Evolutionary conservation across 2,888 invertebrate species (phyloP).

Genomic region (Eristalis arbustorum): DNA sequence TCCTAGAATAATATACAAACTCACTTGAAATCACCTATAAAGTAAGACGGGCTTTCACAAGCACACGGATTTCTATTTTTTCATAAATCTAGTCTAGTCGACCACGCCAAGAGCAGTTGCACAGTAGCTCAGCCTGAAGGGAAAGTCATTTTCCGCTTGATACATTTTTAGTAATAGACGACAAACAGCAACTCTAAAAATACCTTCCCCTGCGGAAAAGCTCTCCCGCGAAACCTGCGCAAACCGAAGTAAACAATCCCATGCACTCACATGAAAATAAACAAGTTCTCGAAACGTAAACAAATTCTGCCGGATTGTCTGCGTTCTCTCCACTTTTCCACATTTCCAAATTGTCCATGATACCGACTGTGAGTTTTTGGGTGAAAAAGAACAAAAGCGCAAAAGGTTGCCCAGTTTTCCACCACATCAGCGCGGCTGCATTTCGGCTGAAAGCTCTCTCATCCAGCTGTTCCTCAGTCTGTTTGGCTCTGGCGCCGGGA

Average conservation of each 20-base stretch:
- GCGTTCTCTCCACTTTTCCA: constrained; percentile 15
- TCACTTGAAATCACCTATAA: no score
- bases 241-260: constrained; percentile 31
- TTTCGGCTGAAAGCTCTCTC: constrained; percentile 39
- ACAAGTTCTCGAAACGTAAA: constrained; percentile 24
- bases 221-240: constrained; percentile 22
- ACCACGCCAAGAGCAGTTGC: no score
- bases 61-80: no score
- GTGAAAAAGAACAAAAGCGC: neutral
- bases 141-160: no score
- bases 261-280: constrained; percentile 10
- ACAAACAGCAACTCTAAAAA: constrained; percentile 8
- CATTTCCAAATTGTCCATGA: constrained; percentile 22
- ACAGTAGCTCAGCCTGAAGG: no score
- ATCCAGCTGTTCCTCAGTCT: constrained; percentile 63
- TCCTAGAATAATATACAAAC: no score
- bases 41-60: no score
- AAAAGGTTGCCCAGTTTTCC: constrained; percentile 36
- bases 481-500: constrained; percentile 69
- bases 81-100: no score
- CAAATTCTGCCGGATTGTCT: constrained; percentile 11
- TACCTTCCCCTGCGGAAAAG: constrained; percentile 19
- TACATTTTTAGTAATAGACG: neutral
- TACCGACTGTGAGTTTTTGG: neutral
- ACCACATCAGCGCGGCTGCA: constrained; percentile 18